These are phyloP conservation scores for Pangasius macronema DNA, from an alignment of 2,797 vertebrate species.

Conservation along the genomic window DNA sequence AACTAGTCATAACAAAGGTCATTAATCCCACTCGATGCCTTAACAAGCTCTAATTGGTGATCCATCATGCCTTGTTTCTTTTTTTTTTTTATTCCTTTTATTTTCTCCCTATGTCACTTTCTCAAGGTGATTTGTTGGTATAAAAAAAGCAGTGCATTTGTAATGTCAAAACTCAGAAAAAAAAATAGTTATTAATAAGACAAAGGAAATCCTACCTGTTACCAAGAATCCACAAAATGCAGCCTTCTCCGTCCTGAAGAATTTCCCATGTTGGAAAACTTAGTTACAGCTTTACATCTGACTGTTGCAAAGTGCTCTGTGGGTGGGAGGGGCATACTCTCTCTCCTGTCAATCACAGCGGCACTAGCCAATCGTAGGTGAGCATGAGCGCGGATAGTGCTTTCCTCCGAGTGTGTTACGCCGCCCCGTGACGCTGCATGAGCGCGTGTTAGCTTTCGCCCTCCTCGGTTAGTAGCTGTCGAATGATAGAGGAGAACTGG, in stretches of 20 bases:
- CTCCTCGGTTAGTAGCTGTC: too few relatives aligned
- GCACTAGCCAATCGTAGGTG: background rate
- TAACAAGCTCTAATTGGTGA: conserved; percentile 20
- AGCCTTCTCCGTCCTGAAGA: background rate
- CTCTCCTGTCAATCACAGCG: background rate
- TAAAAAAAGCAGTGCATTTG: background rate
- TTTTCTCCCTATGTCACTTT: background rate
- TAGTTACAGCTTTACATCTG: background rate
- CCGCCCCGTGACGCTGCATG: too few relatives aligned
- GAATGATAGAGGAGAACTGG: too few relatives aligned
- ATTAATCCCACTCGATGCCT: background rate
- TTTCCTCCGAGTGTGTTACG: background rate
- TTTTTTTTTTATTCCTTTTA: background rate
- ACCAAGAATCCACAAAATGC: too few relatives aligned
- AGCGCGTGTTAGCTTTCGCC: too few relatives aligned
- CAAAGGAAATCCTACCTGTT: too few relatives aligned
- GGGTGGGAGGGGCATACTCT: background rate
- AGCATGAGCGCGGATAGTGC: too few relatives aligned
- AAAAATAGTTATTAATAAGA: too few relatives aligned
- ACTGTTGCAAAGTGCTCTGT: background rate
- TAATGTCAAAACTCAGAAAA: background rate
- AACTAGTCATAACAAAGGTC: background rate
- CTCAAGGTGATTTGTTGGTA: background rate
- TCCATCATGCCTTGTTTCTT: conserved; percentile 9
- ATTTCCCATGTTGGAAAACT: background rate